Evolutionary conservation across 2,888 invertebrate genomes (phyloP).

Genomic region (Caradrina kadenii): DNA sequence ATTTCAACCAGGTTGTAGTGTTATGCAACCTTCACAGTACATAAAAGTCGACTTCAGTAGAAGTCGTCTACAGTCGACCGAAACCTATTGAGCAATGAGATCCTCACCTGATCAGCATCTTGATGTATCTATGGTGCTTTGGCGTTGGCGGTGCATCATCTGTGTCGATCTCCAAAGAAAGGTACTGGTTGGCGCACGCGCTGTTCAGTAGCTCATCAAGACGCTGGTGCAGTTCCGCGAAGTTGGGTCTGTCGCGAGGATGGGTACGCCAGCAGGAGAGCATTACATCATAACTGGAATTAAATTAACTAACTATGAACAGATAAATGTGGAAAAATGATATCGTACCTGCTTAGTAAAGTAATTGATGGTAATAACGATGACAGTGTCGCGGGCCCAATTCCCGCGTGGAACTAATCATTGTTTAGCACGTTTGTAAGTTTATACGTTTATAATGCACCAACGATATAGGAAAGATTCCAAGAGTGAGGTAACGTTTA

Average conservation of each 20-base stretch:
- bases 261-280: slow-evolving; percentile 93
- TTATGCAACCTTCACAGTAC: no score
- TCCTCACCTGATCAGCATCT: slow-evolving; percentile 75
- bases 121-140: slow-evolving; percentile 67
- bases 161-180: slow-evolving; percentile 76
- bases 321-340: background rate
- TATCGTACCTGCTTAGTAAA: background rate
- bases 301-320: background rate
- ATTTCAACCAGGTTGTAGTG: no score
- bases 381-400: no score
- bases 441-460: no score
- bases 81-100: no score
- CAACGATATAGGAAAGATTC: no score
- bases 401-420: no score
- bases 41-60: no score
- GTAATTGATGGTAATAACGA: background rate
- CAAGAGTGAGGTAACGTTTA: no score
- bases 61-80: no score
- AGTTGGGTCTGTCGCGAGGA: slow-evolving; percentile 93
- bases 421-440: no score
- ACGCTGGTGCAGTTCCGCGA: slow-evolving; percentile 89
- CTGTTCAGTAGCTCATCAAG: slow-evolving; percentile 81
- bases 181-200: slow-evolving; percentile 81
- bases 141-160: slow-evolving; percentile 66
- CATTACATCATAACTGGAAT: slow-evolving; percentile 94